A percentile compares a stretch with the other conserved stretches of the same genome.
phyloP scores from a whole-genome alignment of 2,888 invertebrate species.

The Syritta pipiens region DNA sequence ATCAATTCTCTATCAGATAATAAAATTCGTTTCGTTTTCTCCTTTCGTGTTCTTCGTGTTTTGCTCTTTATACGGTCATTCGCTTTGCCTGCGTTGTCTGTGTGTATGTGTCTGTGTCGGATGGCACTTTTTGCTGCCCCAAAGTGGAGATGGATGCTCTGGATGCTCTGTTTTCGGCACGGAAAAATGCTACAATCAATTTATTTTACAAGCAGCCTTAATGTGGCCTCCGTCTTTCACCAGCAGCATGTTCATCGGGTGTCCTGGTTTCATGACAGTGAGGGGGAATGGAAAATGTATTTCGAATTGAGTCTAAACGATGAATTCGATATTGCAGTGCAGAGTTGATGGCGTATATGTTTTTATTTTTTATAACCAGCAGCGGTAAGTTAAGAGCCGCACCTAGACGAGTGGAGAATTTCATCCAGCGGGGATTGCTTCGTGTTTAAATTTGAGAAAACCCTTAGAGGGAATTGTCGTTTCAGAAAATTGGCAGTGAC shows the following conservation, averaged over 20 bases:
- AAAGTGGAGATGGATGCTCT: constrained; percentile 3
- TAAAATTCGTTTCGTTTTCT: constrained; percentile 45
- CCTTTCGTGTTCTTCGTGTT: background rate
- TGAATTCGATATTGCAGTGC: no score
- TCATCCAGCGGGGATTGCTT: no score
- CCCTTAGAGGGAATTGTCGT: no score
- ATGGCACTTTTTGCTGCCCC: background rate
- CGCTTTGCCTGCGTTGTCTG: background rate
- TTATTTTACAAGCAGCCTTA: constrained; percentile 36
- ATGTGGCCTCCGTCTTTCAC: constrained; percentile 1
- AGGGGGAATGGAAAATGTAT: constrained; percentile 27
- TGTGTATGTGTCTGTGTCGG: constrained; percentile 2
- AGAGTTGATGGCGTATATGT: no score
- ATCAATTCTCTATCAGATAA: constrained; percentile 62
- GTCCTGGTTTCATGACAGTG: background rate
- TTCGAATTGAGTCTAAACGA: constrained; percentile 32
- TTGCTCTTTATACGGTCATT: constrained; percentile 3
- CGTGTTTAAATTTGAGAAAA: no score
- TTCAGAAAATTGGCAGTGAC: no score
- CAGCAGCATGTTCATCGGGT: background rate
- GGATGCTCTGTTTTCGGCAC: constrained; percentile 26
- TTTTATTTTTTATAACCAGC: no score
- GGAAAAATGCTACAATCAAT: constrained; percentile 37
- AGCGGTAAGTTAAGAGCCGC: no score
- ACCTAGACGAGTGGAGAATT: no score